Base-by-base conservation (phyloP, 2,797 vertebrate species). In the Acrocephalus scirpaceus region DNA sequence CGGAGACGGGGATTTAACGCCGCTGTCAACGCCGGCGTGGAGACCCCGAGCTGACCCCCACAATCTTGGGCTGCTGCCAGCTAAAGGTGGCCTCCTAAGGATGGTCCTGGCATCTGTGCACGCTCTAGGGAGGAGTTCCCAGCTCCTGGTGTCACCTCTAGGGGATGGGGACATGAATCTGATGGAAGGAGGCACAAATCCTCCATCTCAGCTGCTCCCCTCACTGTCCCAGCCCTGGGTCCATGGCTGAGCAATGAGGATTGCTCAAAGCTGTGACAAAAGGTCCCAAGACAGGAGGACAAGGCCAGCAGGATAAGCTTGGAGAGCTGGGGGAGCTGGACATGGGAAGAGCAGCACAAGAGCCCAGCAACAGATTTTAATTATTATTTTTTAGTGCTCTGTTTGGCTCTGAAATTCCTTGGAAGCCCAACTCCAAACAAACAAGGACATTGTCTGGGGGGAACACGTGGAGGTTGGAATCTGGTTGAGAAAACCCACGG, bases 361-460 rank as follows among this genome's bases (percentile, higher is more conserved):
- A 62, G 64, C 70, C 32, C 16, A 61, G 73, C 85, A 87, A 64
- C 70, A 50, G 60, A 65, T 77, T 57, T 85, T 44, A 78, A 85
- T 85, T 67, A 58, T 81, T 91, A 57, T 48, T 65, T 50, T 48
- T 45, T 53, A 42, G 45, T 60, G 61, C 40, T 44, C 47, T 95
- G 67, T 77, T 93, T 92, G 77, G 87, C 57, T 93, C 69, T 62
- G 45, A 48, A 92, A 96, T 93, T 84, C 84, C 74, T 91, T 78
- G 92, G 85, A 66, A 96, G 69, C 54, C 76, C 77, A 16, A 29
- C 30, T 75, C 71, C 86, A 88, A 93, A 95, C 86, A 93, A 93
- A 92, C 5, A 47, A 87, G 87, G 66, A 78, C 87, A 80, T 91
- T 95, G 95, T 93, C 86, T 75, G 4, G 7, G 66, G 66, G 60